Evolutionary conservation across 2,888 invertebrate genomes (phyloP).

Genomic region (Xestia c-nigrum): DNA sequence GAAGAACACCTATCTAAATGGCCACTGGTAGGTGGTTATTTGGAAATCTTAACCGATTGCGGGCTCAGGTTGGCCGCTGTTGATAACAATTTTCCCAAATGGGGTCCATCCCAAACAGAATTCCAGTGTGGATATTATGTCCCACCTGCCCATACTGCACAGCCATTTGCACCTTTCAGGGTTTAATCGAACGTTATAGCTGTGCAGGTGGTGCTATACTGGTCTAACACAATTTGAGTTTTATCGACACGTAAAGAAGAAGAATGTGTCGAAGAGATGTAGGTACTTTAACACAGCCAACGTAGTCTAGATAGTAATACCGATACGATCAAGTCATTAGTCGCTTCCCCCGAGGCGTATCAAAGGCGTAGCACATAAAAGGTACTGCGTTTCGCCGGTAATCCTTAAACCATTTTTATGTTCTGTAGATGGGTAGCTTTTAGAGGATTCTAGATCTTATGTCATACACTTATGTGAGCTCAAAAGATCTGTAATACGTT

Average conservation of each 20-base stretch:
- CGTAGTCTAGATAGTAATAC: constrained; percentile 5
- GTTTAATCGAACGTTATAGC: neutral
- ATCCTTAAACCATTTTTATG: constrained; percentile 28
- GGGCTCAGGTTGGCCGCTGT: too few species aligned
- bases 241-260: neutral
- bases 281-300: neutral
- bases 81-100: neutral
- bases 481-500: neutral
- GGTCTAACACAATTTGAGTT: neutral
- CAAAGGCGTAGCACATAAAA: constrained; percentile 36
- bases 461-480: neutral
- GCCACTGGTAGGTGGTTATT: too few species aligned
- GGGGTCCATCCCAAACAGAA: neutral
- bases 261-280: neutral
- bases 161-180: neutral
- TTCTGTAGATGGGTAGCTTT: neutral
- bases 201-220: neutral
- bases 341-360: constrained; percentile 29
- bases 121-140: neutral
- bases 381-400: constrained; percentile 10
- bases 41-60: too few species aligned
- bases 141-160: neutral
- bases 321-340: constrained; percentile 44
- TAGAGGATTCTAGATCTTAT: neutral
- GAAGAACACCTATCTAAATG: too few species aligned